Evolutionary conservation across 2,113 vertebrate species (phyloP).

Genomic region (Xerus inauris): DNA sequence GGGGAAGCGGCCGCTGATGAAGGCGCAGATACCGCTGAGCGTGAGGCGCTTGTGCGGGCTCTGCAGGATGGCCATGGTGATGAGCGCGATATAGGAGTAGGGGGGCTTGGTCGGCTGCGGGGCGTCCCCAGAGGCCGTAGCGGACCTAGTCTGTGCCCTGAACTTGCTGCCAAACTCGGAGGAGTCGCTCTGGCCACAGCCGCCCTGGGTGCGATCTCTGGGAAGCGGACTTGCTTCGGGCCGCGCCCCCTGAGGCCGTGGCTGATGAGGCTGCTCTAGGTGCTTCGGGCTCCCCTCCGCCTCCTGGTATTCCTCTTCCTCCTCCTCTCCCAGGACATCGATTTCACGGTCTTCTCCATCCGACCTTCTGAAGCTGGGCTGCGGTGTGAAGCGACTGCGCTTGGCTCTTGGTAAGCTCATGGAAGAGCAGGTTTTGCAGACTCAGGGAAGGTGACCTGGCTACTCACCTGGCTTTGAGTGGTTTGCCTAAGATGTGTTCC

Average conservation of each 20-base stretch:
- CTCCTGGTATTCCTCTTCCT: not conserved
- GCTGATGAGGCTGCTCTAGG: not conserved
- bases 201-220: not conserved
- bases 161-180: conserved; percentile 85
- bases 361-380: not conserved
- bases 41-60: conserved; percentile 93
- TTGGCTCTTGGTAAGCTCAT: conserved; percentile 41
- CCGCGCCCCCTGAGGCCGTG: not conserved
- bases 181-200: conserved; percentile 29
- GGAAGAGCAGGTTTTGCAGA: not conserved
- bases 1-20: conserved; percentile 94
- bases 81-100: conserved; percentile 95
- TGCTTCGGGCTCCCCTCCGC: not conserved
- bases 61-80: conserved; percentile 96
- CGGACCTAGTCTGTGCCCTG: not conserved
- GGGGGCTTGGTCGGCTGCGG: conserved; percentile 89
- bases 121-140: conserved; percentile 55
- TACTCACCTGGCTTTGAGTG: not conserved
- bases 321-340: conserved; percentile 38
- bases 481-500: not conserved
- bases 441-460: not conserved
- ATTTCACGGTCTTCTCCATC: not conserved
- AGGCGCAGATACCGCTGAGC: conserved; percentile 94
- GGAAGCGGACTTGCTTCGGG: not conserved
- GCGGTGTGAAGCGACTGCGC: not conserved